phyloP scores from a whole-genome alignment of 37 sponge, comb jelly and placozoan species.

The Beroe forskalii region DNA sequence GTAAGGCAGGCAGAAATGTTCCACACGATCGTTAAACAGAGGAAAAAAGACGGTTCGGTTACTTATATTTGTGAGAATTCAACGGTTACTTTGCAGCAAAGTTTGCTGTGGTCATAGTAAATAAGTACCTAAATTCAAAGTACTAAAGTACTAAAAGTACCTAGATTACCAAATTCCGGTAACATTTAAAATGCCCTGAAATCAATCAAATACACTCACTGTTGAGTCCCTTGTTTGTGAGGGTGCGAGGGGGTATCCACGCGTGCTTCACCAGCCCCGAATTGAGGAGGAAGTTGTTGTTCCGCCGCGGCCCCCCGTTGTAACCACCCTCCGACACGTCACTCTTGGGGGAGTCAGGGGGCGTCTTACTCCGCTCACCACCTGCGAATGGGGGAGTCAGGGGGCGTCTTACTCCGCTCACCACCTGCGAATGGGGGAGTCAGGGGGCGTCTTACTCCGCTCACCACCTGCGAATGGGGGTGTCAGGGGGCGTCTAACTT shows the following conservation, averaged over 20 bases:
- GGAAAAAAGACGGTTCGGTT: no score
- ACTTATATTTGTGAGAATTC: no score
- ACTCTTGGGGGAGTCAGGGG: constrained; percentile 42
- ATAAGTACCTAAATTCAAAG: no score
- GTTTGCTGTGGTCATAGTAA: no score
- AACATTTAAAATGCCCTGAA: not conserved
- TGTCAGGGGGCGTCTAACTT: no score
- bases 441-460: constrained; percentile 7
- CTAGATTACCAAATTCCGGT: no score
- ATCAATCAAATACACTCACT: constrained; percentile 14
- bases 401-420: constrained; percentile 20
- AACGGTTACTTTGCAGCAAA: no score
- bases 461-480: constrained; percentile 45
- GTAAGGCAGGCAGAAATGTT: no score
- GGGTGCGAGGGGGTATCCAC: constrained; percentile 35
- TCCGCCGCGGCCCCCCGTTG: constrained; percentile 26
- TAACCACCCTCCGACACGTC: not conserved
- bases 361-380: constrained; percentile 21
- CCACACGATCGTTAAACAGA: no score
- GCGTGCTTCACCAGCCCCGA: constrained; percentile 49
- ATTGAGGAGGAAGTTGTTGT: constrained; percentile 51
- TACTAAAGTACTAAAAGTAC: no score
- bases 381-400: constrained; percentile 42
- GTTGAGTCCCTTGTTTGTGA: constrained; percentile 56
- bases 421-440: constrained; percentile 44